Percentiles rank a stretch among this genome's conserved stretches.
Evolutionary conservation across 1,140 invertebrate genomes (phyloP).

Genomic region (Bombus cullumanus): DNA sequence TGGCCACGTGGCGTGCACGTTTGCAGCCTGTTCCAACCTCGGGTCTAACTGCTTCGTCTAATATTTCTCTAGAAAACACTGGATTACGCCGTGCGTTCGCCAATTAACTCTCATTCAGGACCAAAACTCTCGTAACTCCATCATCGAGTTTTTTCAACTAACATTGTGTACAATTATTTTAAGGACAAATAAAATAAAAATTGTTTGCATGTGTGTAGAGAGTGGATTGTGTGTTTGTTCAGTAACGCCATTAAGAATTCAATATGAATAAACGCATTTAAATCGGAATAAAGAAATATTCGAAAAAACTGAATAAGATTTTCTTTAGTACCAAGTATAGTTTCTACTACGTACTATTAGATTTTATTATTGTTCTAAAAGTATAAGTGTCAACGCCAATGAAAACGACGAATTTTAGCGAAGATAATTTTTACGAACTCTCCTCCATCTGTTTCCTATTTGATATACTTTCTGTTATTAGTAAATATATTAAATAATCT

Average conservation of each 20-base stretch:
- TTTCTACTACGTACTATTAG: no score
- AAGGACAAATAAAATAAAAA: not conserved
- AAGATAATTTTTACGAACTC: no score
- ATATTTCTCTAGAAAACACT: slow-evolving; percentile 43
- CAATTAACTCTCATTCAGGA: not conserved
- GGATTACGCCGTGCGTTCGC: not conserved
- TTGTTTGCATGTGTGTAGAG: not conserved
- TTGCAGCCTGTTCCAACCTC: slow-evolving; percentile 15
- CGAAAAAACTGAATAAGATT: not conserved
- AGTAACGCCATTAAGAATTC: not conserved
- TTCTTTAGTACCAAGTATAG: not conserved
- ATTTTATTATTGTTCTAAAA: no score
- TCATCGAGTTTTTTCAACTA: not conserved
- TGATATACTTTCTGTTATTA: no score
- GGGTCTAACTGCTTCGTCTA: slow-evolving; percentile 24
- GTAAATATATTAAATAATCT: no score
- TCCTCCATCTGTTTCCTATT: no score
- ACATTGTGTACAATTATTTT: not conserved
- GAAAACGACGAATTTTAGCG: no score
- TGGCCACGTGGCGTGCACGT: slow-evolving; percentile 59
- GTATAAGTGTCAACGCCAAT: no score
- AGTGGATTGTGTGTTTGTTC: not conserved
- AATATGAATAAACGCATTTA: not conserved
- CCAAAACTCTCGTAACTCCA: not conserved
- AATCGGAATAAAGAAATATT: not conserved